Percentiles rank a stretch among this genome's conserved stretches.
Conservation (phyloP, 1,140 invertebrate genomes). For the Aphis craccivora region DNA sequence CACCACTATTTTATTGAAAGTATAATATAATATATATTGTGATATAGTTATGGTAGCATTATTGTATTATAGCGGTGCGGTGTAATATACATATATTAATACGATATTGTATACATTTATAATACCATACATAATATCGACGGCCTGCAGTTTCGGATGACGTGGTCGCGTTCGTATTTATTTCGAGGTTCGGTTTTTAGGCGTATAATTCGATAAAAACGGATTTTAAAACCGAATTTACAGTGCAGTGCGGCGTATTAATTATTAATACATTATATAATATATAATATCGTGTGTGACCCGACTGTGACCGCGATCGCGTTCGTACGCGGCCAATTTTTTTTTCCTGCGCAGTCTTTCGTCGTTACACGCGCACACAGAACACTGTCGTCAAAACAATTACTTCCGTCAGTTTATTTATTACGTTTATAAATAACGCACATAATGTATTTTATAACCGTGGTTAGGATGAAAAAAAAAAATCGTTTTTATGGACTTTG, state of each 20-base stretch:
- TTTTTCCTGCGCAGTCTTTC: background rate
- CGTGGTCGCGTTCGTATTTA: background rate
- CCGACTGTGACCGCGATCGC: background rate
- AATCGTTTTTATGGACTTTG: too few relatives aligned
- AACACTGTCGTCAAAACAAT: background rate
- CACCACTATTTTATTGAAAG: background rate
- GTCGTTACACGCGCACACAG: background rate
- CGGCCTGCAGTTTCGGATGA: background rate
- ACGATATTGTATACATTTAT: background rate
- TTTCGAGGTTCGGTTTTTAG: background rate
- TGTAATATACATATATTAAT: background rate
- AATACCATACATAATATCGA: background rate
- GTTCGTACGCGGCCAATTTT: background rate
- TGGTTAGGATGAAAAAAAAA: background rate
- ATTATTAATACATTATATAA: background rate
- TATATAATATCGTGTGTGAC: background rate
- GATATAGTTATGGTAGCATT: background rate
- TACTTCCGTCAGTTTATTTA: background rate
- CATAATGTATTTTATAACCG: background rate
- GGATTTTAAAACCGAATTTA: background rate
- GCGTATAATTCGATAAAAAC: slow-evolving; percentile 5
- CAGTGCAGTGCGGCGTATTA: background rate
- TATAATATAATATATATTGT: background rate
- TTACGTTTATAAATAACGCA: background rate
- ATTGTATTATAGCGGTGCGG: background rate